Evolutionary conservation across 2,888 invertebrate species (phyloP), one percentile per base, ranked within the genome.

Genomic region (Charanyca ferruginea): DNA sequence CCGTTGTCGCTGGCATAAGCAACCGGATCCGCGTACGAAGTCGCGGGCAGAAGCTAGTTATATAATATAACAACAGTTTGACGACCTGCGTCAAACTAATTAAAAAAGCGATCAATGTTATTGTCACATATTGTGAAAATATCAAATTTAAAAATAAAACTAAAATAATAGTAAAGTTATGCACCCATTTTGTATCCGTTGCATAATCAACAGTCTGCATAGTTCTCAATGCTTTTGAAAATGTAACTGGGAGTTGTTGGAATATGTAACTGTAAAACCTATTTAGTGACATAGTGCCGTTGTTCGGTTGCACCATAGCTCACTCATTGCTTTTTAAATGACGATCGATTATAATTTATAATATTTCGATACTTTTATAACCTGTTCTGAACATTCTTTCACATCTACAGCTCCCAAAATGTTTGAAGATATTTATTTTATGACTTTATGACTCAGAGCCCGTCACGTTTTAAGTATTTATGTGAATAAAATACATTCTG

Each of bases 241-340:
- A 72, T 45, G 20, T 20, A 71, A 63, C 66, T 45, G 65, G 73
- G 38, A 69, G 58, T 32, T 32, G 32, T 32, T 32, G 11, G 32
- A 11, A 32, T 11, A 32, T 32, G 32, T 11, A 32, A 32, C 32
- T 32, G 32, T 32, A 32, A 32, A 32, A 32, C 11, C 41, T 42
- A 28, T 38, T 59, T 42, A 32, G 23, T 13, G 28, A 18, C n/a
- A 54, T 18, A 44, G 4, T 45, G 64, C 64, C 38, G 73, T 73
- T 63, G 32, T 20, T 23, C 23, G 45, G 45, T 62, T 68, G 73
- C 73, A 55, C 18, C 41, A 41, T 32, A 11, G 9, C 2, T 51
- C 44, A 45, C 41, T 45, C 55, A 71, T 61, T 16, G 9, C 32
- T 25, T 25, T 59, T 58, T n/a, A 8, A 11, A 38, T 67, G 44